These are phyloP conservation scores for Acleris laterana DNA, from an alignment of 2,888 invertebrate genomes.

Conservation along the genomic window DNA sequence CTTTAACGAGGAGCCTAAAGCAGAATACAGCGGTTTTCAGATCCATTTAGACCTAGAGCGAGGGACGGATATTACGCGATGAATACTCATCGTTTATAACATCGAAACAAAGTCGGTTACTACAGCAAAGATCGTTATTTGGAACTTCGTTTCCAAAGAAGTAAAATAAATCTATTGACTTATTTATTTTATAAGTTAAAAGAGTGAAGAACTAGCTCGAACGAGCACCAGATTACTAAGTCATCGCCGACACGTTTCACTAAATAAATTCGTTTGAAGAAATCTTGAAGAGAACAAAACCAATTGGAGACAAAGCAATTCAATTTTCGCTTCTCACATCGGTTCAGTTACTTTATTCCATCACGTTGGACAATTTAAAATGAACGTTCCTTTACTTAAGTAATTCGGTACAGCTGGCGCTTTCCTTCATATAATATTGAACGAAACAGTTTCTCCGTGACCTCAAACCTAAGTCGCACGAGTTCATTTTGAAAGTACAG, in stretches of 20 bases:
- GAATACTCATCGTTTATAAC: background rate
- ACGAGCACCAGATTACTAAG: background rate
- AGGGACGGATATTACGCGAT: background rate
- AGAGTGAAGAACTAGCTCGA: background rate
- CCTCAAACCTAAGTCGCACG: constrained; percentile 21
- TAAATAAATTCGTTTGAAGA: constrained; percentile 48
- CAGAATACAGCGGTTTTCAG: constrained; percentile 26
- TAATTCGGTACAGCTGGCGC: constrained; percentile 44
- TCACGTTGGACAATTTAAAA: constrained; percentile 42
- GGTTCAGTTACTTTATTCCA: constrained; percentile 37
- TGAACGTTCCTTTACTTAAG: constrained; percentile 40
- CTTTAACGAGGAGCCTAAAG: constrained; percentile 44
- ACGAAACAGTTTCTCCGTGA: constrained; percentile 15
- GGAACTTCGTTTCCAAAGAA: too few species aligned
- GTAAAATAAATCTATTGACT: too few species aligned
- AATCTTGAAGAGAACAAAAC: constrained; percentile 50
- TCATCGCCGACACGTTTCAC: constrained; percentile 43
- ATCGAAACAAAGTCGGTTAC: background rate
- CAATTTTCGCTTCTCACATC: constrained; percentile 46
- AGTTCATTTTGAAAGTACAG: constrained; percentile 23
- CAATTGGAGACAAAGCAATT: constrained; percentile 52
- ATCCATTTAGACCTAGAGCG: background rate
- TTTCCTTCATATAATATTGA: constrained; percentile 38
- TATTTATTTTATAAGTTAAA: background rate
- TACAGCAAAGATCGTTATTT: too few species aligned